A percentile compares a stretch with the other conserved stretches of the same genome.
Conservation (phyloP, 2,888 invertebrate genomes). For the Drosophila merina region DNA sequence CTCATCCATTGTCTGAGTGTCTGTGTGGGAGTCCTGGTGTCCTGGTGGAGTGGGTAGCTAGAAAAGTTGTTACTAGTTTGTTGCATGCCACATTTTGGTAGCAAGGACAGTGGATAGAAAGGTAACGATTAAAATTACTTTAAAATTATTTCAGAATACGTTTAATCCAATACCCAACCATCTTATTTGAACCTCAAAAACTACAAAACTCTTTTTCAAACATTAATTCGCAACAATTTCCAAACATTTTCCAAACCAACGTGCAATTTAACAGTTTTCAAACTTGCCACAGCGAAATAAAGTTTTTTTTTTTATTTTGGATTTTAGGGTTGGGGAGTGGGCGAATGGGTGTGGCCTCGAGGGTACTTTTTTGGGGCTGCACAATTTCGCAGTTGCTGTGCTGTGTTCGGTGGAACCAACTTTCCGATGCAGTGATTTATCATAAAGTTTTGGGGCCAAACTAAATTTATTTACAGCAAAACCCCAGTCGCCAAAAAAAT, state of each 20-base stretch:
- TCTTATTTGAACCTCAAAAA: background rate
- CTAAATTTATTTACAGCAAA: constrained; percentile 39
- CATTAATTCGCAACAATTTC: background rate
- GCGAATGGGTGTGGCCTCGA: constrained; percentile 21
- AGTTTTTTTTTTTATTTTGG: constrained; percentile 49
- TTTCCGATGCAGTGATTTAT: constrained; percentile 58
- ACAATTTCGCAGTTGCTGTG: constrained; percentile 23
- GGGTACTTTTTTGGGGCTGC: constrained; percentile 19
- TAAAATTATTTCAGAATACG: too few relatives aligned
- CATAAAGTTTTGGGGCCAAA: constrained; percentile 50
- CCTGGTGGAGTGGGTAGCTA: background rate
- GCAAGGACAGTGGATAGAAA: constrained; percentile 12
- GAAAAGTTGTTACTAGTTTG: constrained; percentile 53
- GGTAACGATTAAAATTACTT: background rate
- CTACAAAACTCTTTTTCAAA: background rate
- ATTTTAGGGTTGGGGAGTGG: constrained; percentile 16
- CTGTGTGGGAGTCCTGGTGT: background rate
- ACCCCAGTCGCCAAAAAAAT: constrained; percentile 6
- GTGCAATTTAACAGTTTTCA: constrained; percentile 51
- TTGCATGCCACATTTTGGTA: constrained; percentile 36
- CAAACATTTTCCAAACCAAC: constrained; percentile 21
- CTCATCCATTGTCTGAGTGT: constrained; percentile 31
- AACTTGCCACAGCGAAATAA: constrained; percentile 50
- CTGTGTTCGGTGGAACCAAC: constrained; percentile 16
- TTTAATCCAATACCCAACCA: too few relatives aligned